Evolutionary conservation across 2,797 vertebrate species (phyloP).

Genomic region (Macropus fuliginosus): DNA sequence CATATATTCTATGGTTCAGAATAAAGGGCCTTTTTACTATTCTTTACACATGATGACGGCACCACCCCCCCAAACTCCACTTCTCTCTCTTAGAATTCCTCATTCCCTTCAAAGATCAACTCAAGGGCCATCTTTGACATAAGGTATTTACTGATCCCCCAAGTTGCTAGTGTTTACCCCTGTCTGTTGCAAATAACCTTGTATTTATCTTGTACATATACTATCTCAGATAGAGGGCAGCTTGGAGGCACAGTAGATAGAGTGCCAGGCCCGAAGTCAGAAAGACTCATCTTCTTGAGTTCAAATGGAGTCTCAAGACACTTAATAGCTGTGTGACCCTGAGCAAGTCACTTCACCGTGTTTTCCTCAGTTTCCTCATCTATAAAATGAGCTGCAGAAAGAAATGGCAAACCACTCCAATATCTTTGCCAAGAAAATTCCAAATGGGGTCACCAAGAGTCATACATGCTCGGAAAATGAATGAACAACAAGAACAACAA

Average conservation of each 20-base stretch:
- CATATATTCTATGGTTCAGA: background rate
- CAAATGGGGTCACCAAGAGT: background rate
- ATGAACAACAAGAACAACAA: background rate
- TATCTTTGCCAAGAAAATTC: background rate
- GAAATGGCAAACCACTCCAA: background rate
- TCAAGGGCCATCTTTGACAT: background rate
- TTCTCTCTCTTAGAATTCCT: background rate
- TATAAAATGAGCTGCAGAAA: background rate
- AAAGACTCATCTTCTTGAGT: background rate
- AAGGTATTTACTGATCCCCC: background rate
- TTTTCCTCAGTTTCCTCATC: background rate
- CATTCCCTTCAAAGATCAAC: background rate
- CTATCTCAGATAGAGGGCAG: background rate
- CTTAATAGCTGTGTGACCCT: background rate
- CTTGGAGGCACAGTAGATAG: background rate
- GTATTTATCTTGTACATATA: background rate
- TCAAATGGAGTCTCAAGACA: background rate
- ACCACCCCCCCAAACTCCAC: background rate
- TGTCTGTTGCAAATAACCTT: background rate
- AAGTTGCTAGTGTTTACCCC: background rate
- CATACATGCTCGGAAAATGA: background rate
- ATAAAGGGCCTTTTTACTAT: background rate
- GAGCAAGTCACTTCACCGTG: background rate
- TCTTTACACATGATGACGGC: background rate
- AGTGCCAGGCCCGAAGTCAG: background rate